phyloP scores from a whole-genome alignment of 2,888 invertebrate species.

The Morpho helenor region DNA sequence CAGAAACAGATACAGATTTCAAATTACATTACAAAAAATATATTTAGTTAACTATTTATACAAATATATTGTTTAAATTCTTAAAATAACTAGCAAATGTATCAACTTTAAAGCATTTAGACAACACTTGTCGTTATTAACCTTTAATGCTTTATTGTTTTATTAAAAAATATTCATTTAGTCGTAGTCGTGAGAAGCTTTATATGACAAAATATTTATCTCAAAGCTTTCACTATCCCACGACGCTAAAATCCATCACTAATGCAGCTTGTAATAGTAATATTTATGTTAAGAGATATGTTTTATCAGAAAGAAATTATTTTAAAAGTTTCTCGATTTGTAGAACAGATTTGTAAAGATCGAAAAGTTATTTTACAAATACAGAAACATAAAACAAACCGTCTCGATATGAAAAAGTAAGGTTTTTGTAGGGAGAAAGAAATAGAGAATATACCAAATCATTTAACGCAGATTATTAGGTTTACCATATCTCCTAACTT shows the following conservation, averaged over 20 bases:
- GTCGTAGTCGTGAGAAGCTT: slow-evolving; percentile 56
- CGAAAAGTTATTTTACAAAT: too few relatives aligned
- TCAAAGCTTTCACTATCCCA: slow-evolving; percentile 62
- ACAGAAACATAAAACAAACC: too few relatives aligned
- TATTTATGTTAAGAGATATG: slow-evolving; percentile 11
- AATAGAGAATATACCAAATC: too few relatives aligned
- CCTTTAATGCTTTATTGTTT: background rate
- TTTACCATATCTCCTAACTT: too few relatives aligned
- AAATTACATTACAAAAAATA: too few relatives aligned
- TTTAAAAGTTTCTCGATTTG: background rate
- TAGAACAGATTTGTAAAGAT: too few relatives aligned
- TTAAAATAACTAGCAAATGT: background rate
- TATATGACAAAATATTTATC: slow-evolving; percentile 41
- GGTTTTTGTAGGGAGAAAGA: too few relatives aligned
- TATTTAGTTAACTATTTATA: too few relatives aligned
- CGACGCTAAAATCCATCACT: slow-evolving; percentile 32
- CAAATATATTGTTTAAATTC: background rate
- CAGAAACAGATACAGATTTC: too few relatives aligned
- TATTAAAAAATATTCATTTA: slow-evolving; percentile 20
- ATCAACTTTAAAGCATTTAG: too few relatives aligned
- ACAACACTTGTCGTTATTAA: background rate
- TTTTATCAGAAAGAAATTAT: slow-evolving; percentile 9
- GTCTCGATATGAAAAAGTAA: too few relatives aligned
- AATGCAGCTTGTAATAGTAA: slow-evolving; percentile 26
- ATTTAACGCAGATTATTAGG: too few relatives aligned